Evolutionary conservation across 2,888 invertebrate genomes (phyloP), one percentile per base, ranked within the genome.

Genomic region (Ochropleura leucogaster): DNA sequence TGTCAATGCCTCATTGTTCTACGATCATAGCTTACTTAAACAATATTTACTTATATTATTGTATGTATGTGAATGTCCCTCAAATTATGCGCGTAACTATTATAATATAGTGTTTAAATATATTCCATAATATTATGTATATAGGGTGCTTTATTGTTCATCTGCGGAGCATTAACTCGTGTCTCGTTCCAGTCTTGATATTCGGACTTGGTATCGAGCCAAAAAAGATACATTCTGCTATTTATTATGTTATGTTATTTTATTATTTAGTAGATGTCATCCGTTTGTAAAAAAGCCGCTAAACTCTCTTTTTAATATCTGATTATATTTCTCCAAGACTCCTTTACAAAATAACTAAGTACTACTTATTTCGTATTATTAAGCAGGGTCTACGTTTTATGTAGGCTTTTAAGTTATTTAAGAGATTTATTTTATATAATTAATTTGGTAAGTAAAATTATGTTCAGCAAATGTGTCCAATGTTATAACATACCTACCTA

Each of bases 321-420:
- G 84, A 87, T 86, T 85, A 64, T 84, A 82, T 78, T 85, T 83
- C 82, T 79, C 79, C 82, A 87, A 90, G 90, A 88, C 90, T 90
- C 83, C 82, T 87, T 89, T 87, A 90, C 75, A 87, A 84, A 85
- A 79, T 89, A 85, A 82, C 84, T 90, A 87, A 77, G 86, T 90
- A 88, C 89, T 91, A 85, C 82, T 90, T 92, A 92, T 85, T 91
- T 92, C 89, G 90, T 93, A 93, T 92, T 93, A 92, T 91, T 94
- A 93, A 92, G 90, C 85, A 89, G 89, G 86, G 95, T 93, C 96
- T 96, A 94, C 96, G 96, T 96, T 96, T 95, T 95, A 96, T 92
- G 95, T 94, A 95, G 95, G 92, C 95, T 93, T 92, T 90, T 95
- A 94, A 94, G 93, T 95, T 94, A 93, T 92, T 92, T 90, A 91